phyloP scores from a whole-genome alignment of 2,888 invertebrate species.

The Agrotis exclamationis region DNA sequence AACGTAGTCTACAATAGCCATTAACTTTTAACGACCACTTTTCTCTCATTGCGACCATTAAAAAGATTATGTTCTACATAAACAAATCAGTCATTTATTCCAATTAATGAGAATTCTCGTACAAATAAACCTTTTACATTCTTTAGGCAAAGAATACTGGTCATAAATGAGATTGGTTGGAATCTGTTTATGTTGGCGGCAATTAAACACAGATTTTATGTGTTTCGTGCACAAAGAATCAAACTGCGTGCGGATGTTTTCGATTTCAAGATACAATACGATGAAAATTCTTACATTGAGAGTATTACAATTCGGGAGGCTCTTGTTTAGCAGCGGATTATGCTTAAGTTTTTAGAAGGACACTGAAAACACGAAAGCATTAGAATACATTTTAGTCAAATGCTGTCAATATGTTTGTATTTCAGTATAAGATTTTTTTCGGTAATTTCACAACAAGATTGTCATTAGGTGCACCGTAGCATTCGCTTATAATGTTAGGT shows the following conservation, averaged over 20 bases:
- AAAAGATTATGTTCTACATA: slow-evolving; percentile 52
- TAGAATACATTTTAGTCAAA: too few species aligned
- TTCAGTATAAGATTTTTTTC: too few species aligned
- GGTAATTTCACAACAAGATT: too few species aligned
- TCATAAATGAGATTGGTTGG: slow-evolving; percentile 33
- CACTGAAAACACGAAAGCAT: too few species aligned
- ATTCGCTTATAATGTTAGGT: too few species aligned
- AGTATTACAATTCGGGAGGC: neutral
- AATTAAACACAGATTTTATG: slow-evolving; percentile 38
- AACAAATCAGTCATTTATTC: slow-evolving; percentile 50
- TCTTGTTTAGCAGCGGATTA: neutral
- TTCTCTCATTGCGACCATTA: slow-evolving; percentile 51
- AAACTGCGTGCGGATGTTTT: neutral
- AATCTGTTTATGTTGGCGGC: slow-evolving; percentile 40
- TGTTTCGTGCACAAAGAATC: neutral
- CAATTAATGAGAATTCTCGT: slow-evolving; percentile 44
- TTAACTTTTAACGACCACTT: slow-evolving; percentile 46
- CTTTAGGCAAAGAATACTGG: slow-evolving; percentile 9
- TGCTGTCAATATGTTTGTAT: too few species aligned
- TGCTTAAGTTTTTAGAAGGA: too few species aligned
- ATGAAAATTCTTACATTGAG: neutral
- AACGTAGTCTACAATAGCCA: slow-evolving; percentile 11
- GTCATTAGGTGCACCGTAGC: too few species aligned
- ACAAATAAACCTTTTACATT: slow-evolving; percentile 51
- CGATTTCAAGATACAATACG: neutral